These are phyloP conservation scores for Brachyhypopomus occidentalis DNA, from an alignment of 2,113 vertebrate genomes.

Conservation along the genomic window DNA sequence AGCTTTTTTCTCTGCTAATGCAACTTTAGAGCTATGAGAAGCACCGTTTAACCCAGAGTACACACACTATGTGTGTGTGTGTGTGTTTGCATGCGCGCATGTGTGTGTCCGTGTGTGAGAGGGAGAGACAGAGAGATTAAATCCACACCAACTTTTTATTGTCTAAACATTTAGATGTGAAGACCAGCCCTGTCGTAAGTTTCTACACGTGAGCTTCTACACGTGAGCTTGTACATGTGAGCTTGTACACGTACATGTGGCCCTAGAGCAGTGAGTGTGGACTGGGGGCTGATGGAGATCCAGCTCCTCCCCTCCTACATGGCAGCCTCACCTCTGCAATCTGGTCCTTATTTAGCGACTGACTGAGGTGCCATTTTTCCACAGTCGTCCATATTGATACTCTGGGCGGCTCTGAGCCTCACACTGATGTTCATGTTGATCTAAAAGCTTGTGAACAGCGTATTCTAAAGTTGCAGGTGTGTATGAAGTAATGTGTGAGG, in stretches of 20 bases:
- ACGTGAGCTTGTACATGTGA: too few relatives aligned
- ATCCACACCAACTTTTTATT: not conserved
- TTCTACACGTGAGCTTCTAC: too few relatives aligned
- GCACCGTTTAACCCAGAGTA: slow-evolving; percentile 50
- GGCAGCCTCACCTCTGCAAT: too few relatives aligned
- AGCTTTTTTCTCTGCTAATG: slow-evolving; percentile 33
- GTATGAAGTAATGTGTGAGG: not conserved
- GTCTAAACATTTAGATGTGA: too few relatives aligned
- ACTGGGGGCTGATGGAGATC: too few relatives aligned
- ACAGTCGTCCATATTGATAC: too few relatives aligned
- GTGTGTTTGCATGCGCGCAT: slow-evolving; percentile 46
- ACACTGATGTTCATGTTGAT: not conserved
- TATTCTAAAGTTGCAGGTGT: not conserved
- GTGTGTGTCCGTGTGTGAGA: slow-evolving; percentile 44
- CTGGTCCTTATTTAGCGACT: too few relatives aligned
- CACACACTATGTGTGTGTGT: slow-evolving; percentile 6
- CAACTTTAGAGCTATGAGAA: slow-evolving; percentile 43
- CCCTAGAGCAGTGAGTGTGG: too few relatives aligned
- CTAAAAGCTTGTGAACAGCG: slow-evolving; percentile 37
- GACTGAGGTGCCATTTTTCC: not conserved
- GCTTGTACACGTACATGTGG: too few relatives aligned
- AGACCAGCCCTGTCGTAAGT: too few relatives aligned
- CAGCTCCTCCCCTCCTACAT: too few relatives aligned
- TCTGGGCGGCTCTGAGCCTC: too few relatives aligned
- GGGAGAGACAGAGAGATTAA: slow-evolving; percentile 14